Conservation (phyloP, 2,797 vertebrate species). For the Oreochromis mossambicus region DNA sequence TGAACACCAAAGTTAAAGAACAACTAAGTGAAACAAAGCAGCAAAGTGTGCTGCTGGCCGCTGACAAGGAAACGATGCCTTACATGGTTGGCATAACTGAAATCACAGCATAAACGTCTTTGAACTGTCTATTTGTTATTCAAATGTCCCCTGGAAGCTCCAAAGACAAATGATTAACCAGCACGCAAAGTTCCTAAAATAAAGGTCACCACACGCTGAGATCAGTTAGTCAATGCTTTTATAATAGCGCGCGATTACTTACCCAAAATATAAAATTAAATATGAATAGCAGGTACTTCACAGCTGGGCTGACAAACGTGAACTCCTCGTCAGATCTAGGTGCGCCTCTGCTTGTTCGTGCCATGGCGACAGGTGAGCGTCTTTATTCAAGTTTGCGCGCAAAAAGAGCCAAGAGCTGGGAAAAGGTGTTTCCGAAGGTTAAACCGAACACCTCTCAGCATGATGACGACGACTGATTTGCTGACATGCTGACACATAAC, state of each 20-base stretch:
- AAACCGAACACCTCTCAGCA: neutral
- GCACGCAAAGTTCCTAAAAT: neutral
- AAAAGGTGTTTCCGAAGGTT: neutral
- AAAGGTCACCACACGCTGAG: neutral
- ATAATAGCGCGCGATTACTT: slow-evolving; percentile 55
- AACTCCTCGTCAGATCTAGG: slow-evolving; percentile 67
- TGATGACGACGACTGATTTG: neutral
- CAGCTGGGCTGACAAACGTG: slow-evolving; percentile 81
- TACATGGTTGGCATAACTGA: neutral
- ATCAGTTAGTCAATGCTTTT: neutral
- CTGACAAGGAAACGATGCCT: neutral
- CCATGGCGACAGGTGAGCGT: slow-evolving; percentile 26
- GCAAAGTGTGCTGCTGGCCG: neutral
- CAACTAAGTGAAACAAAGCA: slow-evolving; percentile 19
- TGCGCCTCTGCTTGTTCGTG: slow-evolving; percentile 44
- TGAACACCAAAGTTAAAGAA: slow-evolving; percentile 21
- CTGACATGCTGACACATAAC: neutral
- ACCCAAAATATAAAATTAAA: slow-evolving; percentile 93
- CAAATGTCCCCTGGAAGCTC: neutral
- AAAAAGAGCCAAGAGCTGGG: neutral
- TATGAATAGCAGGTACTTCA: slow-evolving; percentile 89
- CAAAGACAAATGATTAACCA: neutral
- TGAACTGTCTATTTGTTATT: neutral
- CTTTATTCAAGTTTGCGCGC: neutral
- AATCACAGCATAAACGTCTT: neutral